phyloP scores from a whole-genome alignment of 2,888 invertebrate genomes.

The Melangyna quadrimaculata region DNA sequence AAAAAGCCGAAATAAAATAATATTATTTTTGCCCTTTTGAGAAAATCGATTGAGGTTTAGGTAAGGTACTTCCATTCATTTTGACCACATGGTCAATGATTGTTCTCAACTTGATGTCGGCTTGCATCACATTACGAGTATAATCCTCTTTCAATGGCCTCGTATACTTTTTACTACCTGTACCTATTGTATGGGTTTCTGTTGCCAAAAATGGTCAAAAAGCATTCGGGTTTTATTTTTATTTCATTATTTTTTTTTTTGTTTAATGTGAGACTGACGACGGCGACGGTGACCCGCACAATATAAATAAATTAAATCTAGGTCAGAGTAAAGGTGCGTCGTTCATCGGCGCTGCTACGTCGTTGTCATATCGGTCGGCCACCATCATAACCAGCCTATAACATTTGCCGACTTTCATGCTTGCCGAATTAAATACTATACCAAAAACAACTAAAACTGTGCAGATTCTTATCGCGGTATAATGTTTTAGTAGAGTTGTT shows the following conservation, averaged over 20 bases:
- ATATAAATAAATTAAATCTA: slow-evolving; percentile 27
- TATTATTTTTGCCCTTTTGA: neutral
- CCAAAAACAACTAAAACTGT: slow-evolving; percentile 15
- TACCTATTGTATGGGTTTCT: slow-evolving; percentile 45
- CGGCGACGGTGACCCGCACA: slow-evolving; percentile 35
- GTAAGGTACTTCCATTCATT: neutral
- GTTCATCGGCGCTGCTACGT: neutral
- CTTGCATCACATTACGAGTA: neutral
- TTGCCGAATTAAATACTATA: slow-evolving; percentile 29
- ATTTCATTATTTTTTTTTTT: slow-evolving; percentile 1
- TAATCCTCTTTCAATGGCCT: neutral
- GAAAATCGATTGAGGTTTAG: too few species aligned
- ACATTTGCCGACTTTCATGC: slow-evolving; percentile 41
- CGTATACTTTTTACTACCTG: neutral
- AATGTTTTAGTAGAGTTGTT: slow-evolving; percentile 38
- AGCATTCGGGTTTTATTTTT: slow-evolving; percentile 25
- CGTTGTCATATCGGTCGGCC: neutral
- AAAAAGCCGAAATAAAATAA: neutral
- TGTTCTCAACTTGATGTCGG: neutral
- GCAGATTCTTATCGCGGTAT: slow-evolving; percentile 59
- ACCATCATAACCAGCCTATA: neutral
- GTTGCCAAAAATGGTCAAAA: slow-evolving; percentile 59
- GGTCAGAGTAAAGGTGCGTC: slow-evolving; percentile 56
- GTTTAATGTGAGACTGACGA: neutral
- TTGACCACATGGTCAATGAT: neutral